Percentiles rank a stretch among this genome's conserved stretches.
phyloP scores from a whole-genome alignment of 2,888 invertebrate species.

The Atethmia centrago region DNA sequence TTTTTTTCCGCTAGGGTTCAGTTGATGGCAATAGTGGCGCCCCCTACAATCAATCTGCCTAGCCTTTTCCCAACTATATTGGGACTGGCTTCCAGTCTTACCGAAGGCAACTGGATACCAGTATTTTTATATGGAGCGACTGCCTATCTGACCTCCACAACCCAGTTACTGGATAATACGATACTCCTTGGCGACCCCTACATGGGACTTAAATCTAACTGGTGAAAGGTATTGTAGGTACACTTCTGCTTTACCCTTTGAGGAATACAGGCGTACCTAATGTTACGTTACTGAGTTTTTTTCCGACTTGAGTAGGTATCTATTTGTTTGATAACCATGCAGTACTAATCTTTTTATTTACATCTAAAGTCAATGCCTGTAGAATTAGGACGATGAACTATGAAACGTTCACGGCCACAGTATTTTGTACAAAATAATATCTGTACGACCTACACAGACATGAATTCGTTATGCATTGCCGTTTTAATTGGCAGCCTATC shows the following conservation, averaged over 20 bases:
- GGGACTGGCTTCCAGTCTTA: too few relatives aligned
- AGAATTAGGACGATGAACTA: constrained; percentile 44
- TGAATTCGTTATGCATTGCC: constrained; percentile 23
- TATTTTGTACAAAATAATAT: constrained; percentile 30
- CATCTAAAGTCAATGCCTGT: constrained; percentile 15
- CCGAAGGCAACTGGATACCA: too few relatives aligned
- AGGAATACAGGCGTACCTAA: neutral
- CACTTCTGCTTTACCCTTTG: neutral
- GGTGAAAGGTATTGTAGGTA: neutral
- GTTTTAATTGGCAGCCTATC: constrained; percentile 35
- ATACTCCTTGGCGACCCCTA: too few relatives aligned
- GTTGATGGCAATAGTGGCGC: too few relatives aligned
- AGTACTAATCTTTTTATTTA: constrained; percentile 11
- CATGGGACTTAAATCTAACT: too few relatives aligned
- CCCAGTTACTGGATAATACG: too few relatives aligned
- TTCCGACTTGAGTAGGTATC: neutral
- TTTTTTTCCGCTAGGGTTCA: neutral
- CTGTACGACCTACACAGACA: constrained; percentile 6
- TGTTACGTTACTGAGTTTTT: neutral
- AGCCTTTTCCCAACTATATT: too few relatives aligned
- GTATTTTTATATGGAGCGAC: too few relatives aligned
- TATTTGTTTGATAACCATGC: neutral
- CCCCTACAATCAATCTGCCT: too few relatives aligned
- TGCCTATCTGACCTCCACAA: too few relatives aligned
- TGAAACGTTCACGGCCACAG: constrained; percentile 40